Base-by-base conservation (phyloP, 2,797 vertebrate genomes). In the Sarcoramphus papa region DNA sequence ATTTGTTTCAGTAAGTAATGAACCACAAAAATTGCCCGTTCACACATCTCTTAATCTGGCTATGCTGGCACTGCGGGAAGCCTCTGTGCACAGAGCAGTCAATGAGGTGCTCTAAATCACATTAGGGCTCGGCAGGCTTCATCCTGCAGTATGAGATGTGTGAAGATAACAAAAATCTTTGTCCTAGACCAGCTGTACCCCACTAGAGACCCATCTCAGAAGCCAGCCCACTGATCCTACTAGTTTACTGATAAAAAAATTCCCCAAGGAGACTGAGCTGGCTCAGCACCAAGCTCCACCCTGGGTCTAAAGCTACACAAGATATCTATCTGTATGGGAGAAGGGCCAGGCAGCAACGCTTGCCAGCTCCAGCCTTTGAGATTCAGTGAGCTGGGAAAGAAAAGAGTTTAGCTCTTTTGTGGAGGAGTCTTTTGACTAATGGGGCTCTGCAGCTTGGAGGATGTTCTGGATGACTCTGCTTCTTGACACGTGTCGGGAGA, bases 11-110 rank as follows among this genome's bases (percentile, higher is more conserved):
- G 51, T 57, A 30, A 85, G 92, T 86, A 87, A 6, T 60, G 93
- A 87, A 79, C 84, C 93, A 91, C 78, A 84, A 88, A 83, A 90
- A 90, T 37, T 90, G 92, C 33, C 68, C 3, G 8, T 86, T 95
- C 85, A 78, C 72, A 96, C 72, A 35, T 91, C 84, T 60, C 72
- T 57, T 79, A 82, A 85, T 92, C 80, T 12, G 28, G 40, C 37
- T 12, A 1, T 10, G 41, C 72, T 95, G 85, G 87, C 88, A 3
- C 69, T 67, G 79, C 1, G 3, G 79, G 82, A 43, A 88, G 76
- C 54, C 74, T 69, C 69, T 7, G 31, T 6, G 62, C 31, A 0
- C 72, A 57, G 81, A 33, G 62, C 53, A n/a, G 53, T 60, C 78
- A 53, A 1, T 3, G n/a, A 89, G 92, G 63, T 28, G 77, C 83